Evolutionary conservation across 2,797 vertebrate genomes (phyloP), one percentile per base, ranked within the genome.

Genomic region (Urophycis tenuis): DNA sequence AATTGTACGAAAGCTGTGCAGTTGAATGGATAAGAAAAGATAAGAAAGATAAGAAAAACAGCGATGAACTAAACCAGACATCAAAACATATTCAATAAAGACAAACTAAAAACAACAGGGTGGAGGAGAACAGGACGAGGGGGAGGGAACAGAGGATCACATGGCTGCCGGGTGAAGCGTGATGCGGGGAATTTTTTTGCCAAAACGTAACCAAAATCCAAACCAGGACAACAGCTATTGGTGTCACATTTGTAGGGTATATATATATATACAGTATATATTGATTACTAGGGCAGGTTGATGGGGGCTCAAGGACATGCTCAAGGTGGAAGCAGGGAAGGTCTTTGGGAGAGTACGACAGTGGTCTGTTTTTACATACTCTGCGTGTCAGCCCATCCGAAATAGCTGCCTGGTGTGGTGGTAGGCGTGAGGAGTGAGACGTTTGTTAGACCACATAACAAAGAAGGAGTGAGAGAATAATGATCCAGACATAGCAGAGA

Each of bases 371-470:
- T 90, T 94, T 97, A 99, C 96, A 93, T 99, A 99, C 98, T 96
- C 91, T 93, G 92, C 83, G 95, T 92, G 81, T 96, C 94, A 91
- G 94, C 94, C 98, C 97, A 99, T 97, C 96, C 95, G 93, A 99
- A 96, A 98, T 96, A 98, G 94, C 94, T 95, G 95, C 97, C 97
- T 99, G 95, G 92, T 91, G 89, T 84, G 93, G 93, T 89, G 89
- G 89, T 89, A 88, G 76, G 89, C 93, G 89, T 95, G 82, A 92
- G 91, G 92, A 93, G 87, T 94, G 92, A 91, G 77, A 78, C 81
- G 79, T 72, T 87, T 76, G 33, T 82, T 71, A 83, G 60, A 83
- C 75, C 75, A 85, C 3, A 72, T 5, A 60, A 41, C 76, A 75
- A 34, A 71, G 64, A 78, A 78, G 71, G 69, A 78, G 81, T 78